Conservation (phyloP, 2,113 vertebrate genomes). For the Chaetorhynchus papuensis region DNA sequence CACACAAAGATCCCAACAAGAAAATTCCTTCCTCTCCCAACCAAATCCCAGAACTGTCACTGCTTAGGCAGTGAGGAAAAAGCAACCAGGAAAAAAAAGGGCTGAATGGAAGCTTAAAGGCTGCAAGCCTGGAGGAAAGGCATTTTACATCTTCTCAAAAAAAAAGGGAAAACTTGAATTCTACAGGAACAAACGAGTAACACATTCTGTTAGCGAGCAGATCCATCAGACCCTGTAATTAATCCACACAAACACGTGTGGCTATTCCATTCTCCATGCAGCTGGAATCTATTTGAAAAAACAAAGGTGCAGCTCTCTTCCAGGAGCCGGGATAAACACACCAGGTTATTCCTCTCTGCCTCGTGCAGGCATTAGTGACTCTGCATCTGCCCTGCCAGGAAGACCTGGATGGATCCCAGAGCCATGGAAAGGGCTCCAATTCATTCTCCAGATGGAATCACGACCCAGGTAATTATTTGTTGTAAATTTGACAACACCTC, state of each 20-base stretch:
- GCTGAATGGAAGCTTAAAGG: background rate
- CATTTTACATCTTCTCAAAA: no score
- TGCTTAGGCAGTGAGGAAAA: background rate
- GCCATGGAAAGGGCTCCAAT: background rate
- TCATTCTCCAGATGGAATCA: background rate
- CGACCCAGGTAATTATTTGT: background rate
- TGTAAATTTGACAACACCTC: constrained; percentile 47
- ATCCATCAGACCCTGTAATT: background rate
- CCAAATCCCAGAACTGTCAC: background rate
- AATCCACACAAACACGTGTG: background rate
- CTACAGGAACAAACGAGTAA: fast-evolving
- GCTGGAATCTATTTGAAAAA: background rate
- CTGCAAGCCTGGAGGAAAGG: background rate
- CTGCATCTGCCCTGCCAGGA: background rate
- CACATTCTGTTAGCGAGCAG: background rate
- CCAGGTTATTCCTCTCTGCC: background rate
- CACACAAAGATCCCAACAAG: background rate
- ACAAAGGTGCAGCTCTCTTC: background rate
- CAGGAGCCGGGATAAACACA: background rate
- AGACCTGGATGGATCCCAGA: background rate
- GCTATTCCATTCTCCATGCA: background rate
- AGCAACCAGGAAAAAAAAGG: background rate
- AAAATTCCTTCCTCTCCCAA: background rate
- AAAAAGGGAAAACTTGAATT: background rate
- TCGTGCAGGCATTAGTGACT: background rate